phyloP scores from a whole-genome alignment of 2,888 invertebrate species.

The Philaethria dido region DNA sequence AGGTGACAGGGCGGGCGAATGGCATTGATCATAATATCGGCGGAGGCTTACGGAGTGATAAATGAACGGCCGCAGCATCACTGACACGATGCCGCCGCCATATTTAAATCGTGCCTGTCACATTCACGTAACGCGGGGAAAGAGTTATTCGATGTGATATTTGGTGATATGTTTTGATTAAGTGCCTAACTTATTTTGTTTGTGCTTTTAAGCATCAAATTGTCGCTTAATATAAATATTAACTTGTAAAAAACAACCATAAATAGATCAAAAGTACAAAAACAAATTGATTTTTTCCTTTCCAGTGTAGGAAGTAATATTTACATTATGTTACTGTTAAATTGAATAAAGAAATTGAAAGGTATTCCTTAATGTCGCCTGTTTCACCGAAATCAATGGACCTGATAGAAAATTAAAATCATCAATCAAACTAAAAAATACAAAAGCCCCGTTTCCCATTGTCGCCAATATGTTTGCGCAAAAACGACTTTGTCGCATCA shows the following conservation, averaged over 20 bases:
- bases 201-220: not conserved
- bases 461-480: conserved; percentile 83
- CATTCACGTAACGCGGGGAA: conserved; percentile 59
- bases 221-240: not conserved
- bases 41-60: conserved; percentile 82
- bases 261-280: not conserved
- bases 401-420: conserved; percentile 82
- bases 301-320: not conserved
- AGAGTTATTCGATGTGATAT: conserved; percentile 32
- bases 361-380: conserved; percentile 36
- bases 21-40: conserved; percentile 84
- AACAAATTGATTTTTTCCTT: not conserved
- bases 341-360: conserved; percentile 24
- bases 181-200: not conserved
- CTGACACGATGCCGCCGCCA: conserved; percentile 75
- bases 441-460: conserved; percentile 80
- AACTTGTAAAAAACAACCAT: not conserved
- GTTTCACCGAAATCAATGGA: conserved; percentile 64
- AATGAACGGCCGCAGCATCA: conserved; percentile 78
- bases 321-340: not conserved
- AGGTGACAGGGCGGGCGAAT: conserved; percentile 63
- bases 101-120: conserved; percentile 80
- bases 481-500: conserved; percentile 83
- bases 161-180: conserved; percentile 8
- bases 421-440: conserved; percentile 83